Conservation (phyloP, 1,140 invertebrate species). For the Drosophila subpulchrella region DNA sequence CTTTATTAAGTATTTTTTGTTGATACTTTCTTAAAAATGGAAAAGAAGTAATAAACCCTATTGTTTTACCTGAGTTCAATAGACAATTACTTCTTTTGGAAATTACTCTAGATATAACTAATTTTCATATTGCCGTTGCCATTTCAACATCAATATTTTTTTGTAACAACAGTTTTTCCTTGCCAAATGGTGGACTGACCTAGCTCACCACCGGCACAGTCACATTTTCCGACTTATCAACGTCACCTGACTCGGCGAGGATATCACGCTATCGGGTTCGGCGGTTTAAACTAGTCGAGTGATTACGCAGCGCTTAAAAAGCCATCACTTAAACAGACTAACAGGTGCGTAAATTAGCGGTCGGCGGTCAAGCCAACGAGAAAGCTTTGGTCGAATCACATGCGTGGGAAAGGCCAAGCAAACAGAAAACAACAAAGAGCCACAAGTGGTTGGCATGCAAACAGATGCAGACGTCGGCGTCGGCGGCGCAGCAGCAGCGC, state of each 20-base stretch:
- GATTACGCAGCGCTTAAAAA: slow-evolving; percentile 27
- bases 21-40: no score
- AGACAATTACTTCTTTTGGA: no score
- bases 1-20: no score
- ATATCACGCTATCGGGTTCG: slow-evolving; percentile 13
- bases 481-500: slow-evolving; percentile 6
- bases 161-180: background rate
- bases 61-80: no score
- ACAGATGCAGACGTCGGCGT: slow-evolving; percentile 25
- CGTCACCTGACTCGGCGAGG: slow-evolving; percentile 13
- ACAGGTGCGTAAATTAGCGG: slow-evolving; percentile 8
- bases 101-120: background rate
- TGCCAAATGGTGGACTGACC: slow-evolving; percentile 9
- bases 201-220: slow-evolving; percentile 8
- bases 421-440: slow-evolving; percentile 24
- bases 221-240: background rate
- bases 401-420: slow-evolving; percentile 40
- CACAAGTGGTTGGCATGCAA: slow-evolving; percentile 60
- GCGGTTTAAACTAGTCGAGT: slow-evolving; percentile 2
- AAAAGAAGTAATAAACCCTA: no score
- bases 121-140: no score
- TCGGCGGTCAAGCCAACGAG: slow-evolving; percentile 7
- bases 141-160: background rate
- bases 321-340: slow-evolving; percentile 19
- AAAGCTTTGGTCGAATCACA: slow-evolving; percentile 25